These are phyloP conservation scores for Argentina silus DNA, from an alignment of 2,797 vertebrate genomes.

Conservation along the genomic window DNA sequence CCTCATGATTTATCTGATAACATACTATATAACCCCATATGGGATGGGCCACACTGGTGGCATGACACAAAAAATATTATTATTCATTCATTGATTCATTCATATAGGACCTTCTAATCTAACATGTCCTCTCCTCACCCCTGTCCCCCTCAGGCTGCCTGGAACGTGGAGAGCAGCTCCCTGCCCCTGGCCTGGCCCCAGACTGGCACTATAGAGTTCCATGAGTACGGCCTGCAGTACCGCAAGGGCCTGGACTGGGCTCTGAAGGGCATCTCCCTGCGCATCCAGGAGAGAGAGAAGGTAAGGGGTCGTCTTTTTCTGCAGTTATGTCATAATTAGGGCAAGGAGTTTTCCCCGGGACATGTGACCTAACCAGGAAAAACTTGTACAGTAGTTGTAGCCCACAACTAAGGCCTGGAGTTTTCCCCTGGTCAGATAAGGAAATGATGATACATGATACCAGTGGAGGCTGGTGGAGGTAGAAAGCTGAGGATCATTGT, in stretches of 20 bases:
- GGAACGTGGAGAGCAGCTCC: slow-evolving; percentile 66
- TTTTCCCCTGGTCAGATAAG: too few relatives aligned
- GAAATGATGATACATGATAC: too few relatives aligned
- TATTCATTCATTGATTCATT: too few relatives aligned
- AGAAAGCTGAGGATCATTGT: too few relatives aligned
- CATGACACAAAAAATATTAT: too few relatives aligned
- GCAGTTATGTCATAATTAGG: background rate
- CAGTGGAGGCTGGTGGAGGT: too few relatives aligned
- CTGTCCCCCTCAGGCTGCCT: slow-evolving; percentile 74
- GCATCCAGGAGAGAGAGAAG: slow-evolving; percentile 82
- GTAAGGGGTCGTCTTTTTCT: slow-evolving; percentile 54
- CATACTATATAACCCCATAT: too few relatives aligned
- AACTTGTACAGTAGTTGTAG: too few relatives aligned
- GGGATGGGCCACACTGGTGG: too few relatives aligned
- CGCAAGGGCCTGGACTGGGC: slow-evolving; percentile 80
- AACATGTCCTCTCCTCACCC: background rate
- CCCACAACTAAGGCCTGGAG: too few relatives aligned
- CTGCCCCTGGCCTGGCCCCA: slow-evolving; percentile 75
- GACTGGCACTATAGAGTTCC: slow-evolving; percentile 82
- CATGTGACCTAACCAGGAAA: background rate
- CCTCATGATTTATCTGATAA: too few relatives aligned
- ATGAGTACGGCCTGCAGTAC: slow-evolving; percentile 82
- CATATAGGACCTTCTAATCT: background rate
- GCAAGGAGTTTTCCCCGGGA: background rate
- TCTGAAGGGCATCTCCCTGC: slow-evolving; percentile 76